Base-by-base conservation (phyloP, 2,113 vertebrate genomes). In the Dicerorhinus sumatrensis region DNA sequence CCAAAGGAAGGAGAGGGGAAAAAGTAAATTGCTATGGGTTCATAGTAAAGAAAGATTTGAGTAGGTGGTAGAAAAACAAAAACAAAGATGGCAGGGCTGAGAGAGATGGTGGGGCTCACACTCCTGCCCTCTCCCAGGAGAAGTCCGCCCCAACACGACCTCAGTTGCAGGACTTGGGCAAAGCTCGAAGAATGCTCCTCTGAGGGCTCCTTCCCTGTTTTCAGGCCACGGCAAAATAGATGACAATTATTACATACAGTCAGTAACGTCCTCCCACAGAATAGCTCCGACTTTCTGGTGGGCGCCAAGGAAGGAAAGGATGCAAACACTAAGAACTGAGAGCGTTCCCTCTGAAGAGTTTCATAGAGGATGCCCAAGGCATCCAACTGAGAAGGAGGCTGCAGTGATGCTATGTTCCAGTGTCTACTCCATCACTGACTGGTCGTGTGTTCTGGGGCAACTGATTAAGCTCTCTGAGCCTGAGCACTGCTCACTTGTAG, bases 111-210 rank as follows among this genome's bases (percentile, higher is more conserved):
- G 6, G 73, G 72, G 27, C 39, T 62, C 3, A 0, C 9, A 25
- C 25, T 6, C 0, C 25, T 3, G 39, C 16, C 13, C 21, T 33
- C 33, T 69, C 56, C 70, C 67, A 23, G 36, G 31, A 33, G 27
- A 51, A 67, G 62, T 6, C 2, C 27, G 69, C 39, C n/a, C 56
- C 9, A 0, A 36, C 33, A n/a, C 0, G 6, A 21, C 2, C 5
- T 6, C 60, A 29, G 73, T 9, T 54, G 29, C 36, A 46, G 60
- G 18, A 46, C 16, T 0, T 5, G 72, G 83, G 56, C 12, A 39
- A 36, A 42, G 69, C 56, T 18, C 11, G 3, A 65, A 13, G 63
- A 29, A 29, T 0, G 1, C 39, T 48, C 13, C 27, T 13, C 36
- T 23, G 54, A 93, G 90, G 11, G 70, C 13, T 20, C 82, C 77